Conservation (phyloP, 64 coral and sea anemone genomes). For the Stichodactyla helianthus region DNA sequence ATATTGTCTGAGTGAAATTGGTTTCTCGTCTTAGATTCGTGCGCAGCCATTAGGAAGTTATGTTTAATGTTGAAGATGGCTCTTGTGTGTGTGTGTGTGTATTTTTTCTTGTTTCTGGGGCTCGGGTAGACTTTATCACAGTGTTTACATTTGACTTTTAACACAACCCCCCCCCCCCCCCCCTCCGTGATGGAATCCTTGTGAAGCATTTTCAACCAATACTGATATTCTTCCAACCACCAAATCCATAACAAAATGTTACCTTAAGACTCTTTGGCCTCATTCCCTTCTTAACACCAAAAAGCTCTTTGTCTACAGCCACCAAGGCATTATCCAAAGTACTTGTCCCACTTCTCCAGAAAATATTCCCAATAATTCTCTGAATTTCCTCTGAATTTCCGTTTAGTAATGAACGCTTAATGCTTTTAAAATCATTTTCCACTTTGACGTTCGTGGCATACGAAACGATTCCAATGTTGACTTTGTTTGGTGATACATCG, state of each 20-base stretch:
- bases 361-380: neutral
- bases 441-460: neutral
- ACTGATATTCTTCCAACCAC: no score
- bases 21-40: no score
- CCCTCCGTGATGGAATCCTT: no score
- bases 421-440: neutral
- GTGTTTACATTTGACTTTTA: no score
- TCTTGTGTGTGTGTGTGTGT: no score
- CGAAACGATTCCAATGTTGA: slow-evolving; percentile 23
- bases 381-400: slow-evolving; percentile 10
- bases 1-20: no score
- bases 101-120: no score
- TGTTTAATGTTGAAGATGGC: no score
- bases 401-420: neutral
- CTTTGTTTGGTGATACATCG: slow-evolving; percentile 1
- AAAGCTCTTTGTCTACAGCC: neutral
- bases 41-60: no score
- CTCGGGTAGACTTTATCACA: no score
- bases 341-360: neutral
- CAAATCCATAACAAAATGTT: neutral
- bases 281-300: neutral
- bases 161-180: no score
- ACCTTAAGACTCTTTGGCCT: slow-evolving; percentile 7
- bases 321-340: neutral
- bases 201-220: no score